phyloP scores from a whole-genome alignment of 92 coral and sea anemone species.

The Actinostola sp. region DNA sequence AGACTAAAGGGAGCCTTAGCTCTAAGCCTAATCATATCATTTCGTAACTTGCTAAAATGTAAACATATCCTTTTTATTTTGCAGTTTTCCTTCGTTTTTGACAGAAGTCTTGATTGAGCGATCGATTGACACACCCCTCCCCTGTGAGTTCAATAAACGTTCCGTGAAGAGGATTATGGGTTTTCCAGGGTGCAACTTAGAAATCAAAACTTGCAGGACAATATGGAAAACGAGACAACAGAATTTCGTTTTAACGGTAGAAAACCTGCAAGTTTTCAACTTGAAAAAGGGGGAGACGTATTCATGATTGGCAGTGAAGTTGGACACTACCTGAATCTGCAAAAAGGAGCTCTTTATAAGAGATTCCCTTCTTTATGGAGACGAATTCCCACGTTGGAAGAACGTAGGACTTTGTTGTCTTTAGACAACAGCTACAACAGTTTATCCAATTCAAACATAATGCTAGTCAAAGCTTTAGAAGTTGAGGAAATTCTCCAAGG shows the following conservation, averaged over 20 bases:
- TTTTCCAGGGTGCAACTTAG: neutral
- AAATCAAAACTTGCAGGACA: too few species aligned
- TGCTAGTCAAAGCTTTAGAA: conserved; percentile 87
- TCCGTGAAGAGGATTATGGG: conserved; percentile 35
- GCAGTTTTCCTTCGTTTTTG: too few species aligned
- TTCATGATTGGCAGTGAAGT: conserved; percentile 98
- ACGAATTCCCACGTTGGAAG: conserved; percentile 87
- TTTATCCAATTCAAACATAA: conserved; percentile 92
- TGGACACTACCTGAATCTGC: conserved; percentile 78
- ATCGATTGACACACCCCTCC: conserved; percentile 8
- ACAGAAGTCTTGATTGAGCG: too few species aligned
- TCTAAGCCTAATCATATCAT: neutral
- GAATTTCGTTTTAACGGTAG: conserved; percentile 51
- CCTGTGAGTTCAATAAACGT: neutral
- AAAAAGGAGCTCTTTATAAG: conserved; percentile 96
- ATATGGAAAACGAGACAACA: conserved; percentile 32
- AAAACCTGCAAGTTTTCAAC: conserved; percentile 88
- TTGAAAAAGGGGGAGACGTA: conserved; percentile 81
- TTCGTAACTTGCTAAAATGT: too few species aligned
- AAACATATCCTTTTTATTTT: too few species aligned
- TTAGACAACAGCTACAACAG: conserved; percentile 90
- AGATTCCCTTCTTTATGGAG: conserved; percentile 96
- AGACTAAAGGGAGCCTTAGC: too few species aligned
- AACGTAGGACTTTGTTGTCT: conserved; percentile 67
- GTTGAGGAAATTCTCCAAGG: conserved; percentile 87